phyloP scores from a whole-genome alignment of 2,797 vertebrate species.

The Bucorvus abyssinicus region DNA sequence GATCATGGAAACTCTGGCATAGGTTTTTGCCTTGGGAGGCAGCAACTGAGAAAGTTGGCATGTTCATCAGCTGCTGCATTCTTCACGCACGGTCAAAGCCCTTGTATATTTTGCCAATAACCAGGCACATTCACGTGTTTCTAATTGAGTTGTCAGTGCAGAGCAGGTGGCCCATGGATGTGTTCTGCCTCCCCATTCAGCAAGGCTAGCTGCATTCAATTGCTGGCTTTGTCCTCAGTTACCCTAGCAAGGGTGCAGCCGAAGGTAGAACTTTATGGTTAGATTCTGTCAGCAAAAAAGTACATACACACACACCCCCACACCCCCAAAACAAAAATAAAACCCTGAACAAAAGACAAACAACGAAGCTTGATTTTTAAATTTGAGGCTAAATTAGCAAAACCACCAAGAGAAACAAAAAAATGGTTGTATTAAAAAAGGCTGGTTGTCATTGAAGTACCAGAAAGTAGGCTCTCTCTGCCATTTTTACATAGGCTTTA shows the following conservation, averaged over 20 bases:
- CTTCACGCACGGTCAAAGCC: background rate
- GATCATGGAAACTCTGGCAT: background rate
- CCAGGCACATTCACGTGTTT: background rate
- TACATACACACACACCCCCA: no score
- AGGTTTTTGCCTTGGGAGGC: background rate
- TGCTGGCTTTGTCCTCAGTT: background rate
- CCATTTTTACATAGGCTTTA: background rate
- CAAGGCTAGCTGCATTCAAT: background rate
- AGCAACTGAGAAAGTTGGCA: background rate
- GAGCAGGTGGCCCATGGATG: fast-evolving
- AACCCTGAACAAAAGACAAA: background rate
- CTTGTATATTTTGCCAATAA: background rate
- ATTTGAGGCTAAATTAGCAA: background rate
- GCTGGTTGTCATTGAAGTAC: background rate
- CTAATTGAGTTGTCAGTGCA: background rate
- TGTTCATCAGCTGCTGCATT: background rate
- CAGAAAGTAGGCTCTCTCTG: background rate
- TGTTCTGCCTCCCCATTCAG: background rate
- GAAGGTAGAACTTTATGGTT: background rate
- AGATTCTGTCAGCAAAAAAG: background rate
- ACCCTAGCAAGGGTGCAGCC: fast-evolving
- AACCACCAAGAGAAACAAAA: background rate
- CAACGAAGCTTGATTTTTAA: background rate
- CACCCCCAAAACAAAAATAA: background rate
- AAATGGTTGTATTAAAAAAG: background rate